Evolutionary conservation across 2,888 invertebrate genomes (phyloP), one percentile per base, ranked within the genome.

Genomic region (Cylloceria caligata): DNA sequence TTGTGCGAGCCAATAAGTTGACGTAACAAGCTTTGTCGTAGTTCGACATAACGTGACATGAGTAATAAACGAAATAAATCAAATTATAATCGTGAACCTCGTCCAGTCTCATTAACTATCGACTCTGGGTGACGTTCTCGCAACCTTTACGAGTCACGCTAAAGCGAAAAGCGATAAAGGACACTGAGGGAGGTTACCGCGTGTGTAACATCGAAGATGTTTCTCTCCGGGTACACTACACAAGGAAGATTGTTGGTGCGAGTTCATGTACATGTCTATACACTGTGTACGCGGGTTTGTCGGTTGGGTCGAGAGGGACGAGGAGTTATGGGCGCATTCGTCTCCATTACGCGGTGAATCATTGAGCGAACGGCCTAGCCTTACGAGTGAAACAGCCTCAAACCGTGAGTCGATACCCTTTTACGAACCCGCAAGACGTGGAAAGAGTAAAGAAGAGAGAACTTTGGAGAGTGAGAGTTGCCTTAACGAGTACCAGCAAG

Each of bases 331-430:
- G 88, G 86, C 89, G 87, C 90, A 91, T 91, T 91, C 90, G 91
- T 91, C 91, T 91, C 90, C 91, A 91, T 91, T 91, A 91, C 87
- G 84, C 88, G 87, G 88, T 91, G 90, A 90, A 91, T 91, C 90
- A 91, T 89, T 87, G 89, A 85, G 86, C 86, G 87, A 87, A 87
- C 86, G 88, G 86, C 85, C 87, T 85, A 87, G 84, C 88, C 87
- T 81, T 84, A 80, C 85, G 71, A 84, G 86, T 86, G 86, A 87
- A 88, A 87, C 87, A 85, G 83, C 85, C 67, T 83, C 88, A 81
- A 89, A 87, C 83, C 86, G 83, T 81, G 85, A 86, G 86, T 83
- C 85, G 86, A 87, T 87, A 88, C 83, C 86, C 86, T 86, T 81
- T 87, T 84, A 85, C 83, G 71, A 77, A 82, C 74, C 74, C 75